Evolutionary conservation across 2,113 vertebrate species (phyloP), one percentile per base, ranked within the genome.

Genomic region (Labeo rohita): DNA sequence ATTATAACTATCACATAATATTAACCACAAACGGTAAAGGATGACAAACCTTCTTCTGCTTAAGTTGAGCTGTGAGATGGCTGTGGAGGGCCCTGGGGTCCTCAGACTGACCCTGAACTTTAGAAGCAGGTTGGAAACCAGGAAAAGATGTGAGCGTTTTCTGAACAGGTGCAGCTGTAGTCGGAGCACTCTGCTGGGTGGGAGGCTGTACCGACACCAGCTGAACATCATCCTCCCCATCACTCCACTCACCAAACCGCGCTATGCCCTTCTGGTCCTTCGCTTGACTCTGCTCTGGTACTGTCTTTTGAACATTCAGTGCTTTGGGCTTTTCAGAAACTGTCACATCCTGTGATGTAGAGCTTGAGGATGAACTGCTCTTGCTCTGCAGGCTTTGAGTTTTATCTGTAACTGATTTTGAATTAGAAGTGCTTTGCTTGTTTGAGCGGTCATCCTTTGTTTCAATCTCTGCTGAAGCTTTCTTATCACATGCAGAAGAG

Each of bases 31-130:
- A 9, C 9, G 76, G 61, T 11, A 66, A 15, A 13, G 7, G 78
- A 28, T 0, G 11, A 56, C 9, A 43, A 82, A 99, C 98, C 97
- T 98, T 97, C 86, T 97, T 98, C 88, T 97, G 96, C 66, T 94
- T 95, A 77, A 99, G 95, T 80, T 98, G 96, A 0, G 91, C 68
- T 1, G 92, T 85, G 56, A 98, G 96, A 84, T 92, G 88, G 36
- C 59, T 91, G 50, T 88, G 94, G 72, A 96, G 90, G 70, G 85
- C 91, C 85, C 54, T 89, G 6, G 89, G 86, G 85, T 91, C 89
- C 63, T 73, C 90, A 43, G 76, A 61, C 18, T 93, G 81, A 89
- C 10, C 70, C 79, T 88, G 88, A 73, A 76, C 0, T 0, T 89
- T 89, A 16, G 88, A 85, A 0, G 86, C 87, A 34, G 86, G 56